Percentiles rank a stretch among this genome's conserved stretches.
These are phyloP conservation scores for Parauchenoglanis punctatus DNA, from an alignment of 2,797 vertebrate species.

Conservation along the genomic window DNA sequence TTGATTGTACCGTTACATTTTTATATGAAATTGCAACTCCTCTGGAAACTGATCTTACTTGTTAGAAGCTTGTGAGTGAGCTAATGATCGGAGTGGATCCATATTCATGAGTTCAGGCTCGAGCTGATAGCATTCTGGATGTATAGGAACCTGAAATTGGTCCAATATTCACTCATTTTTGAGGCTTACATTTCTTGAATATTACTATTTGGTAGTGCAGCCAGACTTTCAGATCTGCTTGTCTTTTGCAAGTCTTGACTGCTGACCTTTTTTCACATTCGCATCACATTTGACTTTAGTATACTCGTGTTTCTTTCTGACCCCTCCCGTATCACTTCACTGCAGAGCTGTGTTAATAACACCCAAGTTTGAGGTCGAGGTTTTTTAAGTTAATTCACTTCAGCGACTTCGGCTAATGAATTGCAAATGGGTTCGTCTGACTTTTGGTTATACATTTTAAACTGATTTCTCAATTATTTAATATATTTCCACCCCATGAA, in stretches of 20 bases:
- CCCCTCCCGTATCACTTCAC: conserved; percentile 9
- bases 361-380: background rate
- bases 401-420: background rate
- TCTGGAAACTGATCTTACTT: background rate
- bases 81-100: background rate
- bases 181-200: background rate
- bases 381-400: conserved; percentile 4
- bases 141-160: background rate
- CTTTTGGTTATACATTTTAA: conserved; percentile 2
- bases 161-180: background rate
- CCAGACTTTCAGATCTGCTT: background rate
- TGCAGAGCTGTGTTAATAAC: background rate
- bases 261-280: conserved; percentile 2
- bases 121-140: background rate
- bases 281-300: background rate
- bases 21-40: background rate
- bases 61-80: background rate
- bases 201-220: background rate
- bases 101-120: background rate
- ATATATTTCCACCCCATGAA: background rate
- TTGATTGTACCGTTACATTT: too few species aligned
- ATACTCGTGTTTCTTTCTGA: background rate
- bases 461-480: conserved; percentile 17
- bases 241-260: background rate
- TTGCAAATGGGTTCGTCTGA: conserved; percentile 27